phyloP scores from a whole-genome alignment of 2,888 invertebrate genomes.

The Podabrus alpinus region DNA sequence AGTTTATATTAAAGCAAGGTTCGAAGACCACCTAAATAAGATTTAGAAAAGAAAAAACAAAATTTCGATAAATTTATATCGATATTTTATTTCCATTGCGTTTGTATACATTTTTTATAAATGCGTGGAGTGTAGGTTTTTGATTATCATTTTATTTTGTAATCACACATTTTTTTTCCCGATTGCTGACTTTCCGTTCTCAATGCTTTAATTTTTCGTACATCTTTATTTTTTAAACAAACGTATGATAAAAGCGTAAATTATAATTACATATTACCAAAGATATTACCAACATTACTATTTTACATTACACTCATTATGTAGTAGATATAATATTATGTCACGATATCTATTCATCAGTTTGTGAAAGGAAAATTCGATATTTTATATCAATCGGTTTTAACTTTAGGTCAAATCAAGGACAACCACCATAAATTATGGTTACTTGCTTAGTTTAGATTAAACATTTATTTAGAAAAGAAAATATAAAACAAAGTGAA shows the following conservation, averaged over 20 bases:
- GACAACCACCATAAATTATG: neutral
- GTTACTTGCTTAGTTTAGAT: neutral
- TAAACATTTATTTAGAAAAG: neutral
- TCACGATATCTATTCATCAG: neutral
- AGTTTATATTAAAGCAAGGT: neutral
- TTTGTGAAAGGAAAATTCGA: neutral
- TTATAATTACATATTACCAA: too few species aligned
- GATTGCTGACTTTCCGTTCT: neutral
- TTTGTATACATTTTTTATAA: neutral
- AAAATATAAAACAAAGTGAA: neutral
- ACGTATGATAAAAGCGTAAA: neutral
- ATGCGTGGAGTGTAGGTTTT: neutral
- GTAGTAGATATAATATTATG: neutral
- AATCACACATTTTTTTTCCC: neutral
- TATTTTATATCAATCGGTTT: neutral
- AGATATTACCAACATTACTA: neutral
- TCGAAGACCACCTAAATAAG: neutral
- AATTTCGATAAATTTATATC: too few species aligned
- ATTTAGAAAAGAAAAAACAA: neutral
- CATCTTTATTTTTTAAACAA: neutral
- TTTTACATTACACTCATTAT: neutral
- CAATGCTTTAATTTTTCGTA: neutral
- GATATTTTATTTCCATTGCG: too few species aligned
- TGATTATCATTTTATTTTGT: neutral
- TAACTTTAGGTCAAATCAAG: neutral